A percentile compares a stretch with the other conserved stretches of the same genome.
Conservation (phyloP, 2,888 invertebrate genomes). For the Drosophila ustulata region DNA sequence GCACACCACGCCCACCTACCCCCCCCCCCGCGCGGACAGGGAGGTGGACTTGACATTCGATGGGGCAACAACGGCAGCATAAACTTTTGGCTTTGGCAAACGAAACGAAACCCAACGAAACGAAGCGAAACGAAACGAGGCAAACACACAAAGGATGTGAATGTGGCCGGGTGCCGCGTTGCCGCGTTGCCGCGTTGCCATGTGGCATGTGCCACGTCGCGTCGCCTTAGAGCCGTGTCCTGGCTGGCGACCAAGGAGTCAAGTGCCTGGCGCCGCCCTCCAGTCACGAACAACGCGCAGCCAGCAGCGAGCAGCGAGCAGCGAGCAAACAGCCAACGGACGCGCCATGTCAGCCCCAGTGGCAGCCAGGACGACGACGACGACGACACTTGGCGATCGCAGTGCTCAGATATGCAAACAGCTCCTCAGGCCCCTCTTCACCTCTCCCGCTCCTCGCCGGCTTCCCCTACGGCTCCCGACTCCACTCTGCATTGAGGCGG, state of each 20-base stretch:
- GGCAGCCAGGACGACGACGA: slow-evolving; percentile 7
- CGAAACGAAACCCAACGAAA: slow-evolving; percentile 8
- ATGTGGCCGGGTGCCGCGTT: slow-evolving; percentile 1
- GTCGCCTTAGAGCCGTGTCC: slow-evolving; percentile 15
- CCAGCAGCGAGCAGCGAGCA: slow-evolving; percentile 15
- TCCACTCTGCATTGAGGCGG: not conserved
- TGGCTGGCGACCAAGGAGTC: slow-evolving; percentile 45
- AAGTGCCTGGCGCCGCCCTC: slow-evolving; percentile 55
- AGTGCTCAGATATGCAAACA: slow-evolving; percentile 69
- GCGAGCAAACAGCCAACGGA: slow-evolving; percentile 57
- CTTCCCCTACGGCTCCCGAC: not conserved
- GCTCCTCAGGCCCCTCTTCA: slow-evolving; percentile 6
- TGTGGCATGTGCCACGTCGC: not conserved
- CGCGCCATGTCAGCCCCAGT: slow-evolving; percentile 48
- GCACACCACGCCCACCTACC: slow-evolving; percentile 45
- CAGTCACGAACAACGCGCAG: slow-evolving; percentile 65
- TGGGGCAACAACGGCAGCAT: slow-evolving; percentile 64
- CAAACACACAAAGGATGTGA: slow-evolving; percentile 19
- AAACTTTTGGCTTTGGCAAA: slow-evolving; percentile 65
- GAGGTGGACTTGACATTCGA: slow-evolving; percentile 37
- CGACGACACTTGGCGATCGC: slow-evolving; percentile 68
- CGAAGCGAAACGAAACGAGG: slow-evolving; percentile 1
- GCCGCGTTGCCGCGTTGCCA: not conserved
- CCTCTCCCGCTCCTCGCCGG: not conserved
- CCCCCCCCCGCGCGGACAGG: no score